Base-by-base conservation (phyloP, 2,113 vertebrate genomes). In the Chrysemys picta region DNA sequence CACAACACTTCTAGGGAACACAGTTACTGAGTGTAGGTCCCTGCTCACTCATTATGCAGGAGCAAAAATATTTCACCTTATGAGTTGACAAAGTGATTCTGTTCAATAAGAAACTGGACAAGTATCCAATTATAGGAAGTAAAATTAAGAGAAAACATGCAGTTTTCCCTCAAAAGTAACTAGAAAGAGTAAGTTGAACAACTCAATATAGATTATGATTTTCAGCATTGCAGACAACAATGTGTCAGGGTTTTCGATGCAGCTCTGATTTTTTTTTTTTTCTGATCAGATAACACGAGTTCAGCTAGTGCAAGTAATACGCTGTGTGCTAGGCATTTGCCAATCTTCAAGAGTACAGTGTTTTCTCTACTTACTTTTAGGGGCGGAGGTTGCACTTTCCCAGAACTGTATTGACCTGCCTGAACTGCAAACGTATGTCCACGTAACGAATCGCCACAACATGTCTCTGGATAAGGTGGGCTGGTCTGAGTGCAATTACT, bases 401-500 rank as follows among this genome's bases (percentile, higher is more conserved):
- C 96, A 62, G 98, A 97, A n/a, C 93, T 75, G 89, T 98, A 99
- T 97, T 98, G 98, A 96, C 98, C 98, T 57, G 97, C 98, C 72
- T 97, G 98, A 97, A 98, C 49, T 91, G 98, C 88, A 97, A 98
- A 98, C 47, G 83, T 1, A 47, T 97, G 98, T 86, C 97, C 96
- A 4, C 96, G 97, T 45, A 98, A 80, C 1, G 98, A 97, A 89
- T 99, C 98, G 3, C 97, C 89, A 0, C 98, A 99, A 80, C 98
- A 98, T 5, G 98, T 96, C 53, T 99, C 99, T 10, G 98, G 97
- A 91, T 98, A 99, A 5, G 98, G 97, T 50, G 98, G 98, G 7
- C 98, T 97, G 56, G 99, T 99, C 47, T 99, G 99, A 19, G 98
- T 98, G 91, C 99, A 99, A 97, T 99, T 99, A 98, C 99, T 99